Percentiles rank a stretch among this genome's conserved stretches.
Evolutionary conservation across 2,113 vertebrate species (phyloP).

Genomic region (Oenanthe melanoleuca): DNA sequence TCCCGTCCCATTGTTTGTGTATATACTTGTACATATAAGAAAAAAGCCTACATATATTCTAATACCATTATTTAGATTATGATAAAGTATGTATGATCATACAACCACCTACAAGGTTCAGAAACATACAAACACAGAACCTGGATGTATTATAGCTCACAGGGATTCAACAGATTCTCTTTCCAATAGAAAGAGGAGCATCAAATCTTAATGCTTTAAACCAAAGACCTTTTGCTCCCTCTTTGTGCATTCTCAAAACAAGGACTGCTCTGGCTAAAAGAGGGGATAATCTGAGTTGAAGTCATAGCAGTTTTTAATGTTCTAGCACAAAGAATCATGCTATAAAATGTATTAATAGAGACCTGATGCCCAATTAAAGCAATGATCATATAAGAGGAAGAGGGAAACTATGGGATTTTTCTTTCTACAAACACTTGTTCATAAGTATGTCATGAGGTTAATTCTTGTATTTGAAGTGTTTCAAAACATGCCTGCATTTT

Average conservation of each 20-base stretch:
- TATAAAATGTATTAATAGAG: background rate
- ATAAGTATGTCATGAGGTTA: accelerated
- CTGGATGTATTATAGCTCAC: background rate
- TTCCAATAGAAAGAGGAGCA: background rate
- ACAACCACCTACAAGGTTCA: background rate
- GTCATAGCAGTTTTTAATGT: background rate
- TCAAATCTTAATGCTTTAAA: background rate
- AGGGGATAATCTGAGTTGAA: background rate
- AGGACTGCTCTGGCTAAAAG: background rate
- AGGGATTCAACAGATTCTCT: background rate
- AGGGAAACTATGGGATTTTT: background rate
- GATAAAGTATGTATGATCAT: background rate
- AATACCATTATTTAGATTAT: background rate
- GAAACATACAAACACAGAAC: background rate
- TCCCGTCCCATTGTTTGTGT: too few species aligned
- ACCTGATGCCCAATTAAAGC: background rate
- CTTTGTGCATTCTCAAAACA: background rate
- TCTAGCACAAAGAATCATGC: background rate
- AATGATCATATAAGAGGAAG: background rate
- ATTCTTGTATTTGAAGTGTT: background rate
- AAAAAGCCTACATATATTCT: too few species aligned
- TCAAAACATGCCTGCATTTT: background rate
- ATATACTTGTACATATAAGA: too few species aligned
- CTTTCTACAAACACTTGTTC: background rate
- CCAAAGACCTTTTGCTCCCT: background rate